Conservation (phyloP, 2,113 vertebrate species). For the Anoplopoma fimbria region DNA sequence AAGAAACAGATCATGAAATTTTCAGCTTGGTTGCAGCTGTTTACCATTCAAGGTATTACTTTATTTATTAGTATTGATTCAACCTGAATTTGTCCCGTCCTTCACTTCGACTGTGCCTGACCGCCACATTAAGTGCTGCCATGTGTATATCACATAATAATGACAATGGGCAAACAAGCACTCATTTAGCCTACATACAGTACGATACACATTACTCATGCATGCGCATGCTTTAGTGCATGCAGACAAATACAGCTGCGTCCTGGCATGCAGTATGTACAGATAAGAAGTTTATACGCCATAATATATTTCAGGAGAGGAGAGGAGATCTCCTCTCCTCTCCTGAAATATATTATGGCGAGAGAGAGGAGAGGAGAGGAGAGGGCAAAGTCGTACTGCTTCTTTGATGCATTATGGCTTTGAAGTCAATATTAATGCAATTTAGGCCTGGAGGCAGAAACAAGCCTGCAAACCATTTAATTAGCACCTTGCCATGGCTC, state of each 20-base stretch:
- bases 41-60: not conserved
- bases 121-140: not conserved
- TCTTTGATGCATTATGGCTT: slow-evolving; percentile 66
- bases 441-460: slow-evolving; percentile 62
- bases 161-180: not conserved
- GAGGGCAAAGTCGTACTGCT: slow-evolving; percentile 22
- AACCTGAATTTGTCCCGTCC: not conserved
- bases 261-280: not conserved
- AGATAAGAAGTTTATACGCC: not conserved
- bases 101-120: slow-evolving; percentile 4
- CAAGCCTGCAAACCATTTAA: slow-evolving; percentile 65
- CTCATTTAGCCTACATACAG: not conserved
- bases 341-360: no score
- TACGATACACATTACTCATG: not conserved
- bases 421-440: slow-evolving; percentile 75
- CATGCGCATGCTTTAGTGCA: not conserved
- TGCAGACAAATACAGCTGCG: not conserved
- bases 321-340: no score
- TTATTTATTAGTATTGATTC: slow-evolving; percentile 33
- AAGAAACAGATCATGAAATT: not conserved
- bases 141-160: not conserved
- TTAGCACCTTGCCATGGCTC: slow-evolving; percentile 57
- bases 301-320: not conserved
- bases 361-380: slow-evolving; percentile 5
- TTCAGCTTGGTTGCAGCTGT: not conserved